Conservation (phyloP, 1,140 invertebrate species). For the Antheraea mylitta region DNA sequence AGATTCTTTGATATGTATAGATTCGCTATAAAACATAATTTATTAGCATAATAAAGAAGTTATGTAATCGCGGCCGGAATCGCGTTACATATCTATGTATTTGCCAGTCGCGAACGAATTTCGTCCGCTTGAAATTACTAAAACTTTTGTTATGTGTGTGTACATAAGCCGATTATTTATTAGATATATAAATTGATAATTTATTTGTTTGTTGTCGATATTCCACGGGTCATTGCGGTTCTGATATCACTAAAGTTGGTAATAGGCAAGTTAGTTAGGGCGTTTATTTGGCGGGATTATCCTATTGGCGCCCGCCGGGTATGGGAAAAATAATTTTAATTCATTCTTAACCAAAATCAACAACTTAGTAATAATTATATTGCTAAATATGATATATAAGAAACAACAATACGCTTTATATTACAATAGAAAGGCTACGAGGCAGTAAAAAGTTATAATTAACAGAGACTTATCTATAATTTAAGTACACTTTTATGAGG, state of each 20-base stretch:
- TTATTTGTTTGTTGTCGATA: conserved; percentile 4
- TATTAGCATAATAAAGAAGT: no score
- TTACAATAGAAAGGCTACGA: no score
- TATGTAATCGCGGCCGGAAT: no score
- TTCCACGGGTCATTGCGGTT: conserved; percentile 2
- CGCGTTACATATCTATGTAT: no score
- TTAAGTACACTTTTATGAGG: no score
- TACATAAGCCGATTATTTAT: not conserved
- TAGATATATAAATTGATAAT: not conserved
- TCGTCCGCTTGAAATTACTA: not conserved
- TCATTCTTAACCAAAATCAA: not conserved
- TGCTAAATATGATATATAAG: no score
- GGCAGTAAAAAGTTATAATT: no score
- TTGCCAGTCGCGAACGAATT: not conserved
- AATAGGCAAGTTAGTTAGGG: conserved; percentile 6
- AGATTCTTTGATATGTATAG: no score
- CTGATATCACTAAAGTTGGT: conserved; percentile 8
- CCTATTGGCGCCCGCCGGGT: not conserved
- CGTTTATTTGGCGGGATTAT: not conserved
- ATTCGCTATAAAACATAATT: no score
- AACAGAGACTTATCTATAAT: no score
- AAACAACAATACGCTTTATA: no score
- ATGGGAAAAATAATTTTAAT: not conserved
- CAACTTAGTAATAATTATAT: not conserved
- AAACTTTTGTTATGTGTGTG: not conserved